Conservation (phyloP, 2,797 vertebrate species). For the Lutjanus argentimaculatus region DNA sequence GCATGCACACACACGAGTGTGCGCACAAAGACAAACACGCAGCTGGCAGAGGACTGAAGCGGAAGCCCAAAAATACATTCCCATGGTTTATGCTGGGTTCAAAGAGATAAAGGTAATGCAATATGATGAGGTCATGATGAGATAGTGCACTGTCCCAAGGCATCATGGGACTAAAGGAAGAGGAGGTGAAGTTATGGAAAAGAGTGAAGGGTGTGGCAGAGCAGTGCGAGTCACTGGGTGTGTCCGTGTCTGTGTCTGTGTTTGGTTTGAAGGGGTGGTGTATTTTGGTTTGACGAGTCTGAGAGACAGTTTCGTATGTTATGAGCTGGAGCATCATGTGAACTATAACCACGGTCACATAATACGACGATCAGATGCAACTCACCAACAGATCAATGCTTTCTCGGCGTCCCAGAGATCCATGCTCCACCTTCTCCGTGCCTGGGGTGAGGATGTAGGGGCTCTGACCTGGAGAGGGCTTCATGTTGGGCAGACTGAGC, state of each 20-base stretch:
- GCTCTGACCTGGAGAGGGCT: conserved; percentile 75
- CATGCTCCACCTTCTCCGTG: conserved; percentile 78
- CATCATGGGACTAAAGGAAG: conserved; percentile 39
- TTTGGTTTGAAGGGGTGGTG: conserved; percentile 8
- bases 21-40: neutral
- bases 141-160: conserved; percentile 7
- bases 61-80: conserved; percentile 59
- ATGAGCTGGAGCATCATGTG: neutral
- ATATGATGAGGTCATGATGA: conserved; percentile 56
- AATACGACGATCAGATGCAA: neutral
- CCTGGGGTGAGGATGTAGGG: conserved; percentile 83
- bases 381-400: conserved; percentile 85
- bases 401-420: conserved; percentile 80
- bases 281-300: conserved; percentile 28
- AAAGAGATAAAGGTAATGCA: conserved; percentile 31
- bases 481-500: conserved; percentile 91
- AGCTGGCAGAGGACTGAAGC: neutral
- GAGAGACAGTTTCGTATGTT: neutral
- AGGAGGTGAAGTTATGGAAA: conserved; percentile 53
- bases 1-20: neutral
- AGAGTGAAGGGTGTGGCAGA: conserved; percentile 30
- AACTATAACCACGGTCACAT: neutral
- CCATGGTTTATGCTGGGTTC: conserved; percentile 15
- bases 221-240: conserved; percentile 32
- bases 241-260: conserved; percentile 44